Base-by-base conservation (phyloP, 2,113 vertebrate species). In the Ifrita kowaldi region DNA sequence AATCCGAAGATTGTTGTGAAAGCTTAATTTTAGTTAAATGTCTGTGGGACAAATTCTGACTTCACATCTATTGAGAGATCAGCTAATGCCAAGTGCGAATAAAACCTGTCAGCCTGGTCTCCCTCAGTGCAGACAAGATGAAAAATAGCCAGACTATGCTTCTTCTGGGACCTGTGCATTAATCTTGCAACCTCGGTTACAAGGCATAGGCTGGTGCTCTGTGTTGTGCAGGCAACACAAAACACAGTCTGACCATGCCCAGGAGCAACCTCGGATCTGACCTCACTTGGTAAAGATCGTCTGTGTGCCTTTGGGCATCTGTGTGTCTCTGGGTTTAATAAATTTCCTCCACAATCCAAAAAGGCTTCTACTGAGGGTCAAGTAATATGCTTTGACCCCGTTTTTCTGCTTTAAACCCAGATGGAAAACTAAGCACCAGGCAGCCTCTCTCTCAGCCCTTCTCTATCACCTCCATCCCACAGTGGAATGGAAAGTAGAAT, bases 201-300 rank as follows among this genome's bases (percentile, higher is more conserved):
- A 26, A 75, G 73, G 9, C 7, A 5, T 11, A 53, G n/a, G 18
- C 9, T 0, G 1, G 5, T 41, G 16, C 27, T 76, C 2, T 64
- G 7, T 33, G 28, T 9, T 52, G 53, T 4, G 1, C n/a, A 70
- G n/a, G 26, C 19, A 80, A 14, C 26, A n/a, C 6, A 64, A 87
- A 84, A 26, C 16, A 50, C 57, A 74, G 18, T 55, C 16, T 68
- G 27, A 50, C 30, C 52, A n/a, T 67, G 30, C 12, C 12, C 26
- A 7, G 12, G 20, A 80, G 37, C 19, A 76, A 6, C 13, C 32
- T 20, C 20, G 10, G 8, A 37, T 77, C 35, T 79, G 39, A 55
- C 46, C 56, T 57, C 30, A 8, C n/a, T 79, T 53, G 42, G 37
- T 64, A 93, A 32, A 62, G 21, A 63, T 60, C 26, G 19, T 19